A percentile compares a stretch with the other conserved stretches of the same genome.
phyloP scores from a whole-genome alignment of 1,140 invertebrate genomes.

The Sminthurinus signatus region DNA sequence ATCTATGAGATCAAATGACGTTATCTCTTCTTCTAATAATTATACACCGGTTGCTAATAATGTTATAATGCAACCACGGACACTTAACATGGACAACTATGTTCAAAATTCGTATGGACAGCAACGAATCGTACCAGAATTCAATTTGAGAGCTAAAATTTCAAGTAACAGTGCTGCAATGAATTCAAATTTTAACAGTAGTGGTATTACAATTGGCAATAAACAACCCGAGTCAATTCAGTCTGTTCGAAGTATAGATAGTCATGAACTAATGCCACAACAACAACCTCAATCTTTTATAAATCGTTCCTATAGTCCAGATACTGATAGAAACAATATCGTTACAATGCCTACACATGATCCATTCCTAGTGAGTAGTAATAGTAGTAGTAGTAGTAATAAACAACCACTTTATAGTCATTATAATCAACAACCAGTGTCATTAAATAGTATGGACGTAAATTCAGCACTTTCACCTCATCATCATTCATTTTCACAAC shows the following conservation, averaged over 20 bases:
- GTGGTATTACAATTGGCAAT: background rate
- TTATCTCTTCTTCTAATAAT: too few relatives aligned
- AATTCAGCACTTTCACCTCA: background rate
- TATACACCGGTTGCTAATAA: too few relatives aligned
- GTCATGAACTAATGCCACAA: background rate
- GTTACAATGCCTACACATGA: background rate
- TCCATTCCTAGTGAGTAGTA: background rate
- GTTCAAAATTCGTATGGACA: background rate
- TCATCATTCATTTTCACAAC: background rate
- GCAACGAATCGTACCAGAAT: conserved; percentile 5
- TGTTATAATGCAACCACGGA: too few relatives aligned
- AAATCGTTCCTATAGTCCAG: conserved; percentile 16
- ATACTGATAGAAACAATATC: too few relatives aligned
- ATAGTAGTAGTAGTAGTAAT: too few relatives aligned
- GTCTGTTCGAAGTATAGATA: conserved; percentile 12
- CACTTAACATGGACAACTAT: conserved; percentile 1
- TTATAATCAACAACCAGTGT: conserved; percentile 33
- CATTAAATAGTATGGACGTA: background rate
- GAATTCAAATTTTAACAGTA: background rate
- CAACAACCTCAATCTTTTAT: conserved; percentile 6
- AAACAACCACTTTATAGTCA: conserved; percentile 17
- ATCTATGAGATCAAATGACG: too few relatives aligned
- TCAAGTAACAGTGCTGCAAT: conserved; percentile 15
- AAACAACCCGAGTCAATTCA: conserved; percentile 6
- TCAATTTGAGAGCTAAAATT: conserved; percentile 7